Evolutionary conservation across 2,888 invertebrate genomes (phyloP), one percentile per base, ranked within the genome.

Genomic region (Cheilosia grossa): DNA sequence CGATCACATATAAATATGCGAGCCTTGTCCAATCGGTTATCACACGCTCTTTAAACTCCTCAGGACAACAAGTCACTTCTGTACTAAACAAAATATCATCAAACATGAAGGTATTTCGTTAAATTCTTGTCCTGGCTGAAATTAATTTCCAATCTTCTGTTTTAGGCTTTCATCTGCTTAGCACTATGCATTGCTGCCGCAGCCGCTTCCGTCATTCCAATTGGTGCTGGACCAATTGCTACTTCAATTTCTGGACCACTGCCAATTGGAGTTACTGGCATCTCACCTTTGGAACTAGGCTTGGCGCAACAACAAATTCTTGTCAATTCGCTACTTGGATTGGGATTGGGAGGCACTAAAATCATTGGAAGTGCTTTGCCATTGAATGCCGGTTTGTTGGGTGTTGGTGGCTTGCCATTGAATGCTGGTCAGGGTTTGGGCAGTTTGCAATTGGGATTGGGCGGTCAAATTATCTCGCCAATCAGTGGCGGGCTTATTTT

Each of bases 101-200:
- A 74, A 74, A 37, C 24, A 77, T 77, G 77, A 77, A 63, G 77
- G 77, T 77, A 40, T 15, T 9, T 30, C 9, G 30, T 9, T 30
- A 30, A 9, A 30, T 30, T 30, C 30, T 30, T 9, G 9, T 30
- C 9, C 30, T 30, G 30, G 9, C 0, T 1, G 15, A 19, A 49
- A 15, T n/a, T 19, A 15, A 27, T 53, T 33, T 15, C 7, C 40
- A 13, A n/a, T 15, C 21, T 37, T 37, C 3, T 5, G 5, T 53
- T 69, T 42, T n/a, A 77, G 77, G 9, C 33, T 21, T 61, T 77
- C 59, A 37, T 67, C 54, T 77, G 67, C 27, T 54, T 77, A 1
- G 69, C 61, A 61, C 63, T 77, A 21, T 77, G 53, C 40, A 19
- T 77, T 54, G 69, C 77, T 19, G 61, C 67, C 3, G 69, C 54